Evolutionary conservation across 2,797 vertebrate genomes (phyloP).

Genomic region (Anguilla pacifica): DNA sequence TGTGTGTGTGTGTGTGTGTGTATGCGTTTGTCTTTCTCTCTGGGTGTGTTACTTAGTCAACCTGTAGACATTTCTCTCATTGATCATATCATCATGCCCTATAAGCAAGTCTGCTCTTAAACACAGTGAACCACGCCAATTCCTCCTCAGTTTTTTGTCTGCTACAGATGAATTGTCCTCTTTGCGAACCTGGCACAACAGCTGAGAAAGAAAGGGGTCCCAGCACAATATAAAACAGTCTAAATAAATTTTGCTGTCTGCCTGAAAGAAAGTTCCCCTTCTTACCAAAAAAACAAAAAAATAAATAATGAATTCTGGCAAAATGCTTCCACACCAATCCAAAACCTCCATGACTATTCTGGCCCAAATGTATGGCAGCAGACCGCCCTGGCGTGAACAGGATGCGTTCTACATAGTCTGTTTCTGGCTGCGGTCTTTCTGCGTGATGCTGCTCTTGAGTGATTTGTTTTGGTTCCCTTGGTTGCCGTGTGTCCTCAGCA

Average conservation of each 20-base stretch:
- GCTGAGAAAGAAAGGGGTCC: not conserved
- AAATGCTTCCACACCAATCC: not conserved
- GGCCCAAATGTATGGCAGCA: not conserved
- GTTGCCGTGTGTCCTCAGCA: slow-evolving; percentile 69
- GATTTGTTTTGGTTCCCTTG: slow-evolving; percentile 73
- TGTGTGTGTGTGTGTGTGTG: not conserved
- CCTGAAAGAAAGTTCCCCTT: not conserved
- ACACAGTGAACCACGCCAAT: not conserved
- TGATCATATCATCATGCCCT: not conserved
- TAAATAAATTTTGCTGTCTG: not conserved
- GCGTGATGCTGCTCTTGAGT: not conserved
- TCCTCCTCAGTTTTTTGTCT: not conserved
- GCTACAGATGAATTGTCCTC: not conserved
- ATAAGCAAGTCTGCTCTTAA: slow-evolving; percentile 16
- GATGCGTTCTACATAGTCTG: not conserved
- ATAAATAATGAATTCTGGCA: not conserved
- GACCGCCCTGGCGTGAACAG: not conserved
- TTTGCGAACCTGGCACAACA: not conserved
- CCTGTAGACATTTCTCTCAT: too few species aligned
- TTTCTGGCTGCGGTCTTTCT: not conserved
- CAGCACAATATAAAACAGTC: slow-evolving; percentile 6
- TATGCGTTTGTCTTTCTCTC: not conserved
- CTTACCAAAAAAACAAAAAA: not conserved
- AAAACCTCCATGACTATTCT: not conserved
- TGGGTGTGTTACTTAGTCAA: not conserved